Percentiles rank a stretch among this genome's conserved stretches.
These are phyloP conservation scores for Mimas tiliae DNA, from an alignment of 2,888 invertebrate genomes.

Conservation along the genomic window DNA sequence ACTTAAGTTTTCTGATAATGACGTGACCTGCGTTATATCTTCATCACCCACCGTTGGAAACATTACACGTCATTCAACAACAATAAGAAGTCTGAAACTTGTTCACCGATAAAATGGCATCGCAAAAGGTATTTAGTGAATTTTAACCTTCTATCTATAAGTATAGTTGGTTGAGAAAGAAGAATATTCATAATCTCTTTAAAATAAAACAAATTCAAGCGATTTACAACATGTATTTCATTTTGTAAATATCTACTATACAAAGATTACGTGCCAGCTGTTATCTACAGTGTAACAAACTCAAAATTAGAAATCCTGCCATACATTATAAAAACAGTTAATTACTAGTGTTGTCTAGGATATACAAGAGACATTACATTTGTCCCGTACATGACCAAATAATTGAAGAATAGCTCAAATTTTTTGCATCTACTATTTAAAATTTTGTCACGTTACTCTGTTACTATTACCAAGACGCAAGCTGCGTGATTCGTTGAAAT, in stretches of 20 bases:
- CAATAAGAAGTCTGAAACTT: constrained; percentile 58
- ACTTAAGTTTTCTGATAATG: constrained; percentile 64
- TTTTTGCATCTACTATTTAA: no score
- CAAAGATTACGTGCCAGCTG: constrained; percentile 8
- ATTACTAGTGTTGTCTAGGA: no score
- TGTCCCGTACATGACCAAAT: no score
- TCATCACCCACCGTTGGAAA: constrained; percentile 80
- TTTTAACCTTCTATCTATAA: constrained; percentile 34
- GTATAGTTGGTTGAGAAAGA: background rate
- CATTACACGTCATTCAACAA: constrained; percentile 84
- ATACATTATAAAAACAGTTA: no score
- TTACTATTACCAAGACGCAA: no score
- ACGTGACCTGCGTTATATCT: constrained; percentile 78
- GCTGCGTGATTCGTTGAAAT: no score
- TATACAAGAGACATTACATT: no score
- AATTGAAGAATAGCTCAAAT: no score
- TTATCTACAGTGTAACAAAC: background rate
- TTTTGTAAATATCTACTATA: constrained; percentile 10
- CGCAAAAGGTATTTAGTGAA: constrained; percentile 39
- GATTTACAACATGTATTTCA: constrained; percentile 3
- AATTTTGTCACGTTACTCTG: no score
- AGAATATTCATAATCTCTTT: constrained; percentile 18
- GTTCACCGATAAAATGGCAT: constrained; percentile 57
- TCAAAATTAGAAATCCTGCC: no score
- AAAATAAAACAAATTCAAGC: background rate